Conservation (phyloP, 37 sponge, comb jelly and placozoan genomes). For the Chondrilla cf. caribensis region DNA sequence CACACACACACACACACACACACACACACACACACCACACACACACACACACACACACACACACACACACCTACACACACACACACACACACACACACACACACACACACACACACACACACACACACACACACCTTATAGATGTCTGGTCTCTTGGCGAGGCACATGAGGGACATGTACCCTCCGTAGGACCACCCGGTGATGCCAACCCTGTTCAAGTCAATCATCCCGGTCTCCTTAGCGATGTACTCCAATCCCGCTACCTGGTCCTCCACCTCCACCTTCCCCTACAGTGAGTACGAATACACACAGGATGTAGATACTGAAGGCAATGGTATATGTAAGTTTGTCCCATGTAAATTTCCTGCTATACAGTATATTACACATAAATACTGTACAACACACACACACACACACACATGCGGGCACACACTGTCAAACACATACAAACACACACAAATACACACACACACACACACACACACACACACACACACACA, state of each 20-base stretch:
- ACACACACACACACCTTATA: constrained; percentile 55
- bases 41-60: neutral
- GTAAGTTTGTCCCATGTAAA: neutral
- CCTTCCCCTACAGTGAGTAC: constrained; percentile 17
- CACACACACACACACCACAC: neutral
- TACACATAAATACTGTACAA: neutral
- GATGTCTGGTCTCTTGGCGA: constrained; percentile 73
- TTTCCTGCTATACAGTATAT: neutral
- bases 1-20: constrained; percentile 8
- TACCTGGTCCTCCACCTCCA: constrained; percentile 81
- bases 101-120: neutral
- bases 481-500: constrained; percentile 38
- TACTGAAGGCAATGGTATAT: no score
- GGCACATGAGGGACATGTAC: constrained; percentile 81
- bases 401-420: constrained; percentile 25
- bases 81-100: constrained; percentile 21
- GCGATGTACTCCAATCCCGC: constrained; percentile 58
- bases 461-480: constrained; percentile 33
- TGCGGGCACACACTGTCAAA: neutral
- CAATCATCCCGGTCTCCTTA: constrained; percentile 44
- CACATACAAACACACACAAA: constrained; percentile 6
- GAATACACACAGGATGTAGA: neutral
- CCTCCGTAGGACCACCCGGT: constrained; percentile 93
- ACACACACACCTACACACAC: neutral
- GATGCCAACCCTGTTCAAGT: constrained; percentile 65